Base-by-base conservation (phyloP, 2,797 vertebrate species). In the Silurus lanzhouensis region DNA sequence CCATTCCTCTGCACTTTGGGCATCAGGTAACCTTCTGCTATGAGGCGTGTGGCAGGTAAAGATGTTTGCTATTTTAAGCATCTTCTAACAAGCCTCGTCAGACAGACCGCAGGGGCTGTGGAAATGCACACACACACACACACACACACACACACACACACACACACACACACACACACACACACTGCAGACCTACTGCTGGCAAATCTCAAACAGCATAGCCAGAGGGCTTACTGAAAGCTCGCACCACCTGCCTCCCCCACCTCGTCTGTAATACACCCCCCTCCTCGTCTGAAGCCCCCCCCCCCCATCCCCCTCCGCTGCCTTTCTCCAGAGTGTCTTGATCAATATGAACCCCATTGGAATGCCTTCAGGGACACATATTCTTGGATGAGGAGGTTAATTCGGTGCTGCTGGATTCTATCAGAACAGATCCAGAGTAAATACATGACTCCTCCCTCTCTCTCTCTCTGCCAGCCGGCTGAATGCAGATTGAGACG, bases 41-140 rank as follows among this genome's bases (percentile, higher is more conserved):
- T 66, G 78, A 85, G 86, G 76, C 27, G 83, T 74, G 80, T 89
- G 90, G 87, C 91, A 94, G 93, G 92, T 91, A 87, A 88, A 91
- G 92, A 93, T 93, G 90, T 93, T 93, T 92, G 92, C 90, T 95
- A 94, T 95, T 95, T 95, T 94, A 91, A 91, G 94, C 91, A 90
- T 89, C 92, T 90, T 92, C 94, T 95, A 96, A 96, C 94, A 94
- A 96, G 94, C 93, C 83, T 91, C 88, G 92, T 94, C 93, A 94
- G 93, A 93, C 92, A 91, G 92, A 90, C 92, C 93, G 93, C 87
- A 90, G 86, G 85, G 86, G 87, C 80, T 85, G 78, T 81, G 4
- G 22, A 67, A 14, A 70, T n/a, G 64, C 58, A 31, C 38, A 75
- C 82, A 75, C 48, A 13, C 31, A 63, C 70, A 76, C 60, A 76